These are phyloP conservation scores for Ctenosaura bakeri DNA, from an alignment of 2,797 vertebrate genomes.

Conservation along the genomic window DNA sequence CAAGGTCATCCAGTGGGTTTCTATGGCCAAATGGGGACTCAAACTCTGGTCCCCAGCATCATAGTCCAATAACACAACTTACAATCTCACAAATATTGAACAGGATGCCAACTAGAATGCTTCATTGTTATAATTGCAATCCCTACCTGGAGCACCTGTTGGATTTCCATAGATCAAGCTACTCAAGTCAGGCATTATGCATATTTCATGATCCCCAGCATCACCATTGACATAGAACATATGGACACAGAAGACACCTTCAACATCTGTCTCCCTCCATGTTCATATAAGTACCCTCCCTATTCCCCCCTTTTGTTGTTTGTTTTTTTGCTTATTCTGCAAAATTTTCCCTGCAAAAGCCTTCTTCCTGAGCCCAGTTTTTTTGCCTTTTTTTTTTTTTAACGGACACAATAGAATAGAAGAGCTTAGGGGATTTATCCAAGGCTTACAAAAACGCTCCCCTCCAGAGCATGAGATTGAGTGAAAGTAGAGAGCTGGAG, in stretches of 20 bases:
- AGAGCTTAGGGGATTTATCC: conserved; percentile 4
- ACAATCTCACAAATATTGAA: too few relatives aligned
- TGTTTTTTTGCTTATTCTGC: not conserved
- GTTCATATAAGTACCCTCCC: not conserved
- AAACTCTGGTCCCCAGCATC: too few relatives aligned
- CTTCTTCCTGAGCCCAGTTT: not conserved
- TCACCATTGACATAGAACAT: not conserved
- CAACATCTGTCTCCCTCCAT: not conserved
- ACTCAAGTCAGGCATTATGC: not conserved
- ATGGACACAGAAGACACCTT: not conserved
- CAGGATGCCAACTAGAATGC: too few relatives aligned
- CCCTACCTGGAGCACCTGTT: not conserved
- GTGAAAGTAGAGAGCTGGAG: not conserved
- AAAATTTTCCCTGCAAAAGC: not conserved
- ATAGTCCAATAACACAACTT: too few relatives aligned
- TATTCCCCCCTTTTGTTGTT: too few relatives aligned
- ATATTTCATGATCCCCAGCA: not conserved
- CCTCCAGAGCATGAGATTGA: not conserved
- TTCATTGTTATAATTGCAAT: not conserved
- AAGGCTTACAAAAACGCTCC: not conserved
- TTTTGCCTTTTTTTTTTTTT: not conserved
- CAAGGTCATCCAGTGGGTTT: too few relatives aligned
- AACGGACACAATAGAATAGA: not conserved
- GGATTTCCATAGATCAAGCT: not conserved
- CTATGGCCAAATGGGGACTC: too few relatives aligned